phyloP scores from a whole-genome alignment of 2,888 invertebrate species.

The Dichetophora obliterata region DNA sequence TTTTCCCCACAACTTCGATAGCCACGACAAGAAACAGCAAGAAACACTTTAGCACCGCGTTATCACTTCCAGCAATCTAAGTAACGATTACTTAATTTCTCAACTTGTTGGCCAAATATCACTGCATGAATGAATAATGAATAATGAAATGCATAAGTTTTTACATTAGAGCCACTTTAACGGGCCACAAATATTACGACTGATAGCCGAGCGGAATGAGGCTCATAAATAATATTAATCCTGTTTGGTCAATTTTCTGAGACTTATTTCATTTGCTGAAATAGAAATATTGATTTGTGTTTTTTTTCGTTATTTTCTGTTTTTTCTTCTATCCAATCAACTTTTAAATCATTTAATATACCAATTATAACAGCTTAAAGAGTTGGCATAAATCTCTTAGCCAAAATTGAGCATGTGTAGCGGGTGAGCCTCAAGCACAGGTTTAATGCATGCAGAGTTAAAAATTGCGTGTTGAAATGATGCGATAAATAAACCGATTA shows the following conservation, averaged over 20 bases:
- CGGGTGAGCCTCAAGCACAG: conserved; percentile 14
- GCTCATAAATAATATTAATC: conserved; percentile 42
- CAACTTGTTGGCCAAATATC: conserved; percentile 33
- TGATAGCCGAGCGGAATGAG: neutral
- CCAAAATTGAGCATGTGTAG: neutral
- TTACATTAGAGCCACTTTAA: conserved; percentile 18
- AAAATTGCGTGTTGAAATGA: too few species aligned
- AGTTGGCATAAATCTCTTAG: conserved; percentile 65
- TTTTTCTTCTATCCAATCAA: conserved; percentile 50
- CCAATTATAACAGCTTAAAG: conserved; percentile 68
- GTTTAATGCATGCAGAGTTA: neutral
- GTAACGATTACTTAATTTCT: conserved; percentile 33
- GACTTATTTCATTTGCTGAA: conserved; percentile 5
- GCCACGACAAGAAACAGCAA: neutral
- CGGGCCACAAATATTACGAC: neutral
- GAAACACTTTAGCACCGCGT: conserved; percentile 5
- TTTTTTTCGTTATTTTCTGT: conserved; percentile 41
- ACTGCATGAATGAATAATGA: conserved; percentile 28
- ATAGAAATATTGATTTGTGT: conserved; percentile 58
- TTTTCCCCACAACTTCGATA: neutral
- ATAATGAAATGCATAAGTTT: neutral
- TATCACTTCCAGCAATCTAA: conserved; percentile 24
- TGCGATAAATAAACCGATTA: too few species aligned
- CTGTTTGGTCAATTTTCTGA: conserved; percentile 24
- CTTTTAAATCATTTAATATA: conserved; percentile 69